Conservation (phyloP, 2,797 vertebrate species). For the Tenualosa ilisha region DNA sequence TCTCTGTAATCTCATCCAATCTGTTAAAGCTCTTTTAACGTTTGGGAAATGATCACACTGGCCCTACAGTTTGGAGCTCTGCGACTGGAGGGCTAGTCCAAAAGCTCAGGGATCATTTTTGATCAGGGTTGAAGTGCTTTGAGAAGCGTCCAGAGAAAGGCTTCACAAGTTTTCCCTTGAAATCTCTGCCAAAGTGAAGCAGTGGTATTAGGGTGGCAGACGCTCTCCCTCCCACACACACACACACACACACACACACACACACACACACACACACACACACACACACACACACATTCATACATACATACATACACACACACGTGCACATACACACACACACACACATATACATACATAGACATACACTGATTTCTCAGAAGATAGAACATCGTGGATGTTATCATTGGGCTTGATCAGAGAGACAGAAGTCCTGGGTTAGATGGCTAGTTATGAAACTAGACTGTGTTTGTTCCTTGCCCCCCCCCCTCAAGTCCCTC, state of each 20-base stretch:
- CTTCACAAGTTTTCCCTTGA: not conserved
- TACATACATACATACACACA: constrained; percentile 21
- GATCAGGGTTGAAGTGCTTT: not conserved
- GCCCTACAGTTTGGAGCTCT: not conserved
- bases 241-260: not conserved
- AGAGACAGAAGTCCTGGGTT: too few species aligned
- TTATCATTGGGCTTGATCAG: too few species aligned
- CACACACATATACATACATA: too few species aligned
- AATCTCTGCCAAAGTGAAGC: not conserved
- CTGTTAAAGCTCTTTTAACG: too few species aligned
- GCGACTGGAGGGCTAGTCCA: not conserved
- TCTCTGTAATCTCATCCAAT: not conserved
- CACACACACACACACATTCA: too few species aligned
- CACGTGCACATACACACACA: not conserved
- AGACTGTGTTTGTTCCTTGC: too few species aligned
- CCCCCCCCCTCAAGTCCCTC: too few species aligned
- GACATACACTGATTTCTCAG: too few species aligned
- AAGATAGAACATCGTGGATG: too few species aligned
- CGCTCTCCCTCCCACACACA: not conserved
- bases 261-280: too few species aligned
- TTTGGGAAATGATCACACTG: not conserved
- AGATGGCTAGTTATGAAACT: too few species aligned
- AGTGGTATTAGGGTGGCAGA: not conserved
- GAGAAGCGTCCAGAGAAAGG: not conserved
- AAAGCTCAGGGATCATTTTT: not conserved